These are phyloP conservation scores for Argyresthia goedartella DNA, from an alignment of 2,888 invertebrate species.

Conservation along the genomic window DNA sequence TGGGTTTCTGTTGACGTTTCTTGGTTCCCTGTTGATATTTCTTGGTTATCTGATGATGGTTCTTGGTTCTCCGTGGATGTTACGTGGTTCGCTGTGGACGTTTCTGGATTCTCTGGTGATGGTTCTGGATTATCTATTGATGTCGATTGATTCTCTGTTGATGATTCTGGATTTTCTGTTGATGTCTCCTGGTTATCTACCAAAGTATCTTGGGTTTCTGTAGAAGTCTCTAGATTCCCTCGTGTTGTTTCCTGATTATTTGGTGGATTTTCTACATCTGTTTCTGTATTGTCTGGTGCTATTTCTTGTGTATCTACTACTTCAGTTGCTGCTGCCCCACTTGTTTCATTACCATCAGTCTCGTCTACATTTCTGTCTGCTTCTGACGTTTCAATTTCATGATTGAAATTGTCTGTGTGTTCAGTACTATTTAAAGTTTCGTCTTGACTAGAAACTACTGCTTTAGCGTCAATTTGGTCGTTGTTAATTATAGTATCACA, in stretches of 20 bases:
- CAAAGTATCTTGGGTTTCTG: not conserved
- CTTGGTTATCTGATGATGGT: not conserved
- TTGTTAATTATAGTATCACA: not conserved
- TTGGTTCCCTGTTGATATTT: conserved; percentile 7
- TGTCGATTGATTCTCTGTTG: conserved; percentile 12
- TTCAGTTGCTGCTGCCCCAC: too few relatives aligned
- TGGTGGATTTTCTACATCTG: not conserved
- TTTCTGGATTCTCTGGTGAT: conserved; percentile 3
- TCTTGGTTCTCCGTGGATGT: conserved; percentile 9
- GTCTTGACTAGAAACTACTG: not conserved
- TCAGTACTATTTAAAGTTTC: not conserved
- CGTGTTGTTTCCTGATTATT: not conserved
- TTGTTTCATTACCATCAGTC: not conserved
- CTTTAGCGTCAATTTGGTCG: too few relatives aligned
- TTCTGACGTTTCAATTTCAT: conserved; percentile 9
- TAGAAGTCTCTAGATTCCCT: not conserved
- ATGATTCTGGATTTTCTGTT: conserved; percentile 6
- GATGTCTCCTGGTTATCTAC: not conserved
- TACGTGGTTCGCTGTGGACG: conserved; percentile 12
- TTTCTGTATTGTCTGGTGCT: not conserved
- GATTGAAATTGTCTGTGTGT: not conserved
- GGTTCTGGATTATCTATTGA: not conserved
- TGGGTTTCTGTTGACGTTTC: not conserved
- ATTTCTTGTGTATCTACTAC: not conserved
- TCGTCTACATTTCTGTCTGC: conserved; percentile 10